Percentiles rank a stretch among this genome's conserved stretches.
Conservation (phyloP, 2,888 invertebrate species). For the Drosophila algonquin region DNA sequence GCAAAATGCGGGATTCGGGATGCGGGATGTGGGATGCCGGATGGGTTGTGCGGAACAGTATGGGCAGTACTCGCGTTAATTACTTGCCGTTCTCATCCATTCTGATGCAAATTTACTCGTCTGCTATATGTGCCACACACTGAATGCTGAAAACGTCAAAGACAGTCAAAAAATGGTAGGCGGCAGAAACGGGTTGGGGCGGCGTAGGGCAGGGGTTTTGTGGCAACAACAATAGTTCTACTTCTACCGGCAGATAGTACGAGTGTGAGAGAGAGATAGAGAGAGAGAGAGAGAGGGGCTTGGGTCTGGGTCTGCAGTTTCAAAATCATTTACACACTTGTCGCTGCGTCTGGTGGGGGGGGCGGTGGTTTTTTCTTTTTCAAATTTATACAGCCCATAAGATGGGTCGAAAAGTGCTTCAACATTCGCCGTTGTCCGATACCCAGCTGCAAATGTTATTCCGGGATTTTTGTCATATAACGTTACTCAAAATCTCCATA, state of each 20-base stretch:
- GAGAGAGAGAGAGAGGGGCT: not conserved
- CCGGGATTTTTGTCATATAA: not conserved
- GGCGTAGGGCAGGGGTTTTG: conserved; percentile 7
- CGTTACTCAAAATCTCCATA: conserved; percentile 1
- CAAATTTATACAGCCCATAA: conserved; percentile 42
- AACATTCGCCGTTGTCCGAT: conserved; percentile 11
- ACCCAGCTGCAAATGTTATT: not conserved
- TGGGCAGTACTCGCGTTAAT: conserved; percentile 40
- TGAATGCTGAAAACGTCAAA: conserved; percentile 48
- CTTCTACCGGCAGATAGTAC: conserved; percentile 43
- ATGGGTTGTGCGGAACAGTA: conserved; percentile 3
- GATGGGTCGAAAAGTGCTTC: conserved; percentile 14
- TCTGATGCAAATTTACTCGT: conserved; percentile 47
- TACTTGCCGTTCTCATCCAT: conserved; percentile 76
- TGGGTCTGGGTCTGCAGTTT: conserved; percentile 5
- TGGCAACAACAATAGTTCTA: conserved; percentile 44
- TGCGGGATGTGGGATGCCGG: conserved; percentile 2
- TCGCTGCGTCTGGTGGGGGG: conserved; percentile 21
- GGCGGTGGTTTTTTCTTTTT: conserved; percentile 32
- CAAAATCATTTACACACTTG: conserved; percentile 46
- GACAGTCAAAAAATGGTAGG: conserved; percentile 13
- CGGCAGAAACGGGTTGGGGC: conserved; percentile 21
- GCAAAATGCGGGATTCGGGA: not conserved
- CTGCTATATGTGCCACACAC: conserved; percentile 23
- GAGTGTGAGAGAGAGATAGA: not conserved